Evolutionary conservation across 1,140 invertebrate genomes (phyloP), one percentile per base, ranked within the genome.

Genomic region (Papilio machaon): DNA sequence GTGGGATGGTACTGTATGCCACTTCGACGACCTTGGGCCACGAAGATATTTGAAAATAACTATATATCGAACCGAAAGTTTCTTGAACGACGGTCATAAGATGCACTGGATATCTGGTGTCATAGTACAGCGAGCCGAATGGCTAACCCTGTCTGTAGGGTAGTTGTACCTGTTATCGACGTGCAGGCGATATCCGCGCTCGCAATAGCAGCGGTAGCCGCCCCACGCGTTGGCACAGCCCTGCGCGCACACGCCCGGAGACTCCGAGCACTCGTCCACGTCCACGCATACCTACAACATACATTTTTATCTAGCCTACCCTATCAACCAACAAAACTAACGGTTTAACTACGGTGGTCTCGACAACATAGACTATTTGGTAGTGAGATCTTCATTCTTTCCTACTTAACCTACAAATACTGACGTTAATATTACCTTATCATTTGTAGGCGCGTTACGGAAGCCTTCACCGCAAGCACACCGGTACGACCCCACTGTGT

Each of bases 201-300:
- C 95, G 88, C 98, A 99, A 6, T 95, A 94, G 90, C 98, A 99
- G 70, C 96, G 95, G 92, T 97, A 98, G 3, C 97, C 96, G 2
- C 98, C 98, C 97, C 97, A 98, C 5, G 96, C 95, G 89, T 99
- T 98, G 49, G 97, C 94, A 84, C 98, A 99, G 35, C 94, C 96
- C 67, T 99, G 98, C 84, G 98, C 96, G 87, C 98, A 99, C 0
- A 97, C 88, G 2, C 96, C 96, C 0, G 95, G 94, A 1, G 94
- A 95, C 79, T 95, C 94, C 10, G 91, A 77, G 82, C 97, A 97
- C 89, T 97, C 97, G 85, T 97, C 95, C 0, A 97, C 91, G 83
- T 97, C 97, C 38, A 95, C 94, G 83, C 97, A 97, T 17, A 92
- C 93, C 38, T 70, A 17, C 67, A 30, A 13, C 23, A 15, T 38